Conservation (phyloP, 2,888 invertebrate genomes). For the Drosophila cognata region DNA sequence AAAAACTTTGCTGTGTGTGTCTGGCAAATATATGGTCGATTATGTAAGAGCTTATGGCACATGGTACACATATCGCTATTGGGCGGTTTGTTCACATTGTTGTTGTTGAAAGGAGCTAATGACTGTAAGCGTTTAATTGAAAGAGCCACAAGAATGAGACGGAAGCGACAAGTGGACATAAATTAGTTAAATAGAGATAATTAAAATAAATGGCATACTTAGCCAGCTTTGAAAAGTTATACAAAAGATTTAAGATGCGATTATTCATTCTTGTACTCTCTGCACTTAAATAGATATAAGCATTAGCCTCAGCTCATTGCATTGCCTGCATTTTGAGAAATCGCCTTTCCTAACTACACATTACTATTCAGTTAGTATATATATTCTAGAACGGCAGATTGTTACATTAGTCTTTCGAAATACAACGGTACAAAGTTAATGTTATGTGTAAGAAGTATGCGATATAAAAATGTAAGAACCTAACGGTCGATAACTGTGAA, state of each 20-base stretch:
- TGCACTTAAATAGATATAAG: not conserved
- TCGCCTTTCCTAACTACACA: not conserved
- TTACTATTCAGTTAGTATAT: not conserved
- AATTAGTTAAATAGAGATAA: slow-evolving; percentile 4
- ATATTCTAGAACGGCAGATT: not conserved
- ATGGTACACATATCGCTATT: slow-evolving; percentile 50
- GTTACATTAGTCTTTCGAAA: not conserved
- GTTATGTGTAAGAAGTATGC: not conserved
- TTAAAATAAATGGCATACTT: not conserved
- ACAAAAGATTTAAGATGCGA: not conserved
- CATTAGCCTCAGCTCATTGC: not conserved
- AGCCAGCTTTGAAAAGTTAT: not conserved
- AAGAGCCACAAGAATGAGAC: slow-evolving; percentile 17
- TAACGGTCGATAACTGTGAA: slow-evolving; percentile 6
- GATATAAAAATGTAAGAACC: slow-evolving; percentile 1
- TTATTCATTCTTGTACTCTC: not conserved
- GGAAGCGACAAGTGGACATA: slow-evolving; percentile 12
- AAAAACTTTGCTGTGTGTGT: slow-evolving; percentile 59
- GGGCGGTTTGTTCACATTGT: slow-evolving; percentile 37
- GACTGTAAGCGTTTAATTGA: slow-evolving; percentile 55
- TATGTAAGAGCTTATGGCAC: slow-evolving; percentile 66
- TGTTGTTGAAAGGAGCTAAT: slow-evolving; percentile 57
- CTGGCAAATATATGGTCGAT: slow-evolving; percentile 63
- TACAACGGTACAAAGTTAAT: not conserved
- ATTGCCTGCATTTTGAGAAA: not conserved